phyloP scores from a whole-genome alignment of 2,797 vertebrate genomes.

The Phylloscopus collybita region DNA sequence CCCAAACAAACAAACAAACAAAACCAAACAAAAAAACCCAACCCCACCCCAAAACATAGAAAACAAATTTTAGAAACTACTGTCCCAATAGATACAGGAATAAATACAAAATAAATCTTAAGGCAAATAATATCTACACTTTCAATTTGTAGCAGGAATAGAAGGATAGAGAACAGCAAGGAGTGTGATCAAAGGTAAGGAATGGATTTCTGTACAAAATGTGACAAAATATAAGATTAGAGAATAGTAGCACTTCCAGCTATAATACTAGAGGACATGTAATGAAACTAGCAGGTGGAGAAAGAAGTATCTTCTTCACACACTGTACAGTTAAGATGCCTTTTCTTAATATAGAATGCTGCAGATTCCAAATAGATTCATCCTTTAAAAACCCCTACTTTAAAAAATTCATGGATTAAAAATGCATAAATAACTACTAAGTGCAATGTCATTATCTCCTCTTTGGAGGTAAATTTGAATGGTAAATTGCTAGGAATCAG shows the following conservation, averaged over 20 bases:
- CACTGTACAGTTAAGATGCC: neutral
- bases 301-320: neutral
- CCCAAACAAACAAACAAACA: too few species aligned
- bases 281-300: neutral
- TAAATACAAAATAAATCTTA: neutral
- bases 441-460: neutral
- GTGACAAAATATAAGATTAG: neutral
- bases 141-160: neutral
- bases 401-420: neutral
- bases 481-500: neutral
- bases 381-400: neutral
- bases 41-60: neutral
- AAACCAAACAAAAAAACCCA: too few species aligned
- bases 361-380: neutral
- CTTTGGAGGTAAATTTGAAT: neutral
- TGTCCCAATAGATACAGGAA: neutral
- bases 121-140: neutral
- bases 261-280: neutral
- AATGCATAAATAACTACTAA: neutral
- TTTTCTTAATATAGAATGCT: neutral
- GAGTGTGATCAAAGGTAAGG: neutral
- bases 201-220: neutral
- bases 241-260: neutral
- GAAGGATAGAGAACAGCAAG: neutral
- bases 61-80: neutral